A percentile compares a stretch with the other conserved stretches of the same genome.
Conservation (phyloP, 1,140 invertebrate species). For the Apis florea region DNA sequence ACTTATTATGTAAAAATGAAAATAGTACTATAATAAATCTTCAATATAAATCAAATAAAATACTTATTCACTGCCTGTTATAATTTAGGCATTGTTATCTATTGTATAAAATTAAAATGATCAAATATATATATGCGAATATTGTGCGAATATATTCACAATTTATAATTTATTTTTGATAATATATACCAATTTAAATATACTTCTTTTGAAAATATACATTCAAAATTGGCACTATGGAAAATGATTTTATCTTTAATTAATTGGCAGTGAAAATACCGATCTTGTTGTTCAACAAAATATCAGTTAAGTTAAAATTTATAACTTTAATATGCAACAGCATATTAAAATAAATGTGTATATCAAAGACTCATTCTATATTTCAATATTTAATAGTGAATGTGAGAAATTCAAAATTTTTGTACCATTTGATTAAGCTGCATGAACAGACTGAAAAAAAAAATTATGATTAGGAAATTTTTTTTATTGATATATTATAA, state of each 20-base stretch:
- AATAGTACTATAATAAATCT: background rate
- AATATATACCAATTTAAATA: conserved; percentile 22
- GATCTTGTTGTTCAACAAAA: conserved; percentile 44
- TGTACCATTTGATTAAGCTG: conserved; percentile 71
- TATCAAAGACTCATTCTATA: conserved; percentile 52
- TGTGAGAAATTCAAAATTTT: conserved; percentile 44
- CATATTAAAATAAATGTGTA: conserved; percentile 55
- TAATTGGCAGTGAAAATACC: conserved; percentile 60
- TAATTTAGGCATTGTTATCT: conserved; percentile 32
- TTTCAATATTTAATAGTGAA: conserved; percentile 34
- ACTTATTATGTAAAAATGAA: conserved; percentile 38
- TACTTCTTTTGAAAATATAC: conserved; percentile 20
- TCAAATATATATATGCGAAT: conserved; percentile 7
- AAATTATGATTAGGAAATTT: conserved; percentile 39
- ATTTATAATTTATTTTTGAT: conserved; percentile 40
- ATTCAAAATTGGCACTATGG: conserved; percentile 40
- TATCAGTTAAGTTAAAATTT: conserved; percentile 38
- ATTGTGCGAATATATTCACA: conserved; percentile 34
- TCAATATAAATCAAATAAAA: conserved; percentile 10
- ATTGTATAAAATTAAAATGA: conserved; percentile 11
- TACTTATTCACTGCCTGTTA: conserved; percentile 52
- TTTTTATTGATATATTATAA: background rate
- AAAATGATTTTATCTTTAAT: conserved; percentile 21
- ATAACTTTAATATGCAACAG: conserved; percentile 34
- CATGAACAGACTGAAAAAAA: conserved; percentile 77